Conservation (phyloP, 2,888 invertebrate species). For the Mesorhabditis spiculigera region DNA sequence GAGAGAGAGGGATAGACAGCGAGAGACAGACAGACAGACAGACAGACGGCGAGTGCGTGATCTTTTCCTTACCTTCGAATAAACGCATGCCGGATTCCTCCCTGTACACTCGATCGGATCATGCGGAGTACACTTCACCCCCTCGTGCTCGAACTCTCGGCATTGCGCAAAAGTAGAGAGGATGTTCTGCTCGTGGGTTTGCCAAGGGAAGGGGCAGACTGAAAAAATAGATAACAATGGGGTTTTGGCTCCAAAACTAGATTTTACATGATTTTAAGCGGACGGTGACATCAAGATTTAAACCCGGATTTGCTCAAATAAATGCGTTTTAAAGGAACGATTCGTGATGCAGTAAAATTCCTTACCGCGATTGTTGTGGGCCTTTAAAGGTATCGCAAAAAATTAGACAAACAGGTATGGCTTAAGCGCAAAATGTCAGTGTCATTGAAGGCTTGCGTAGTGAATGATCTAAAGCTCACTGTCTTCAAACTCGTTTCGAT, state of each 20-base stretch:
- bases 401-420: too few species aligned
- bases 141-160: conserved; percentile 36
- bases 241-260: not conserved
- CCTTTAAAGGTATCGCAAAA: too few species aligned
- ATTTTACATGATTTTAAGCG: too few species aligned
- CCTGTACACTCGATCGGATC: conserved; percentile 50
- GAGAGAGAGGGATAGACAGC: too few species aligned
- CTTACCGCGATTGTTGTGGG: too few species aligned
- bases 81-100: conserved; percentile 41
- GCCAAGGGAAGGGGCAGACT: conserved; percentile 49
- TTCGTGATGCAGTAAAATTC: too few species aligned
- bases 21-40: not conserved
- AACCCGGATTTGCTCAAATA: too few species aligned
- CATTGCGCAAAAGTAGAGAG: conserved; percentile 42
- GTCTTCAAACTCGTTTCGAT: conserved; percentile 24
- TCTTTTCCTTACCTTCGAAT: conserved; percentile 22
- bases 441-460: not conserved
- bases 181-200: conserved; percentile 48
- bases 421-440: not conserved
- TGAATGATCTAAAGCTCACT: conserved; percentile 20
- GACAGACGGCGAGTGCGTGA: not conserved
- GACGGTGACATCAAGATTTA: too few species aligned
- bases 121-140: conserved; percentile 41
- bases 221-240: conserved; percentile 10
- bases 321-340: too few species aligned